Evolutionary conservation across 2,888 invertebrate species (phyloP).

Genomic region (Agrilus cyanescens): DNA sequence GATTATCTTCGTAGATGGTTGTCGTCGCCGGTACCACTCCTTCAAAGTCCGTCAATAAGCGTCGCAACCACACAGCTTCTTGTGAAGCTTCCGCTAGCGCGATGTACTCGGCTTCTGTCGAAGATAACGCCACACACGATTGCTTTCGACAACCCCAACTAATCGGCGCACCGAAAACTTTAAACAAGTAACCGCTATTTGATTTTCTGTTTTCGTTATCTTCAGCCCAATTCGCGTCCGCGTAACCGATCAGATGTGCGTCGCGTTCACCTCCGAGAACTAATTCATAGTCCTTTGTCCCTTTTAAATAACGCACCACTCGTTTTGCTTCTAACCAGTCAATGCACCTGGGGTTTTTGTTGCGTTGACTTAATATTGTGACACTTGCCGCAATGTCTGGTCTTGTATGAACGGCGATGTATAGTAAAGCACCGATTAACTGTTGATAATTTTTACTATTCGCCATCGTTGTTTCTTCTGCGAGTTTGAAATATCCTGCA

Average conservation of each 20-base stretch:
- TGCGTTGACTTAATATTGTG: conserved; percentile 19
- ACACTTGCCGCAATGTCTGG: conserved; percentile 21
- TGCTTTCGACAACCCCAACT: conserved; percentile 24
- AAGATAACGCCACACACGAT: conserved; percentile 14
- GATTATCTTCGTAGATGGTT: conserved; percentile 14
- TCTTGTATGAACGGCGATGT: conserved; percentile 17
- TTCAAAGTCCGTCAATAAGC: conserved; percentile 9
- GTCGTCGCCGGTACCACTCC: not conserved
- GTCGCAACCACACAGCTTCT: conserved; percentile 11
- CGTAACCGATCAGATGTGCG: too few relatives aligned
- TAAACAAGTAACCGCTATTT: conserved; percentile 22
- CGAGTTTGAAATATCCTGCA: too few relatives aligned
- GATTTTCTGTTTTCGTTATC: conserved; percentile 21
- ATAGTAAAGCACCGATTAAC: conserved; percentile 14
- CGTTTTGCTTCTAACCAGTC: conserved; percentile 23
- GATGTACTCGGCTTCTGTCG: too few relatives aligned
- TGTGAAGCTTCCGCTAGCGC: conserved; percentile 15
- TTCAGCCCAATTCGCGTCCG: conserved; percentile 28
- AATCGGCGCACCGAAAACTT: conserved; percentile 14
- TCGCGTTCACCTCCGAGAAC: too few relatives aligned
- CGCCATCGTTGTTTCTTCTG: too few relatives aligned
- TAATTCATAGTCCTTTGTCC: too few relatives aligned
- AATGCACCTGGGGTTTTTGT: conserved; percentile 14
- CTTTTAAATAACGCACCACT: conserved; percentile 18
- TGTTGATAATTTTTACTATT: too few relatives aligned